These are phyloP conservation scores for Caenorhabditis sp. DNA, from an alignment of 2,888 invertebrate species.

Conservation along the genomic window DNA sequence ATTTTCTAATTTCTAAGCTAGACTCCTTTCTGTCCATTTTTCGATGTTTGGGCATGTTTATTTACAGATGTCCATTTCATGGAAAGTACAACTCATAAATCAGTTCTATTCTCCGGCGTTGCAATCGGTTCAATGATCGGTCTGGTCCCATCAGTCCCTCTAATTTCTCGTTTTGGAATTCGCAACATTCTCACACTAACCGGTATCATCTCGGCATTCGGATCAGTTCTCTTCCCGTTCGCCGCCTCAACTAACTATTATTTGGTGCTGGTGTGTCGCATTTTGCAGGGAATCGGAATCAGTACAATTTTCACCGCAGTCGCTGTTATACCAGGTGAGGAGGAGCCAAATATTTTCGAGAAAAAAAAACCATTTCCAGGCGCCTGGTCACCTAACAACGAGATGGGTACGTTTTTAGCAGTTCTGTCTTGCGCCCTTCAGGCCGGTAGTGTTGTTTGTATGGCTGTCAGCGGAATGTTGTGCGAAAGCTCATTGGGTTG, in stretches of 20 bases:
- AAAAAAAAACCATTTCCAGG: background rate
- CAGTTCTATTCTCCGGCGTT: constrained; percentile 26
- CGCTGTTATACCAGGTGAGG: constrained; percentile 24
- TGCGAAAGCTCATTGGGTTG: constrained; percentile 41
- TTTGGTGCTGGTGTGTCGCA: constrained; percentile 19
- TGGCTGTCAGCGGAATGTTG: constrained; percentile 39
- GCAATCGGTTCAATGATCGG: constrained; percentile 31
- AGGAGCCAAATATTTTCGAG: no score
- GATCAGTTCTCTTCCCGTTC: constrained; percentile 28
- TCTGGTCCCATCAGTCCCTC: constrained; percentile 17
- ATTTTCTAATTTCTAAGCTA: no score
- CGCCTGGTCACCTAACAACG: constrained; percentile 26
- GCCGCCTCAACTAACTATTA: constrained; percentile 24
- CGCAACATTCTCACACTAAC: constrained; percentile 10
- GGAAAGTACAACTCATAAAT: constrained; percentile 14
- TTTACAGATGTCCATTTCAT: constrained; percentile 28
- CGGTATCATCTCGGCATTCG: constrained; percentile 23
- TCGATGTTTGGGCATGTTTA: no score
- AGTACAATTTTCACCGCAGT: constrained; percentile 25
- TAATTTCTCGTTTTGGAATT: constrained; percentile 21
- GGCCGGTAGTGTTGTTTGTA: constrained; percentile 23
- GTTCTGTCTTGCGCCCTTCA: constrained; percentile 27
- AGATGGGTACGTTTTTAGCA: constrained; percentile 30
- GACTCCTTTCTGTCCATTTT: no score
- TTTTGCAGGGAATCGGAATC: constrained; percentile 30